Conservation (phyloP, 2,797 vertebrate species). For the Botia kubotai region DNA sequence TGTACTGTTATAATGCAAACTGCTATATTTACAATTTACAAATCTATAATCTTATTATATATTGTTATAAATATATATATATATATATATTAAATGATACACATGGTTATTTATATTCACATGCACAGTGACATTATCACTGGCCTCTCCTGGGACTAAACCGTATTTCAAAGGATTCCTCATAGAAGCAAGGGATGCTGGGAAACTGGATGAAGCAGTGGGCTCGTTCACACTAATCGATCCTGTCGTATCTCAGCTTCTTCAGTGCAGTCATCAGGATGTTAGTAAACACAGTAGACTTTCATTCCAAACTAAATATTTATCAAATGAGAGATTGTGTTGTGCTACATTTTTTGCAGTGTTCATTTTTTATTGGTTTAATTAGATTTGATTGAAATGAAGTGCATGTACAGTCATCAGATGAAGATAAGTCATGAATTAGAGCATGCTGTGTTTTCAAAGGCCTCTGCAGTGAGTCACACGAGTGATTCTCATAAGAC, state of each 20-base stretch:
- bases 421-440: too few relatives aligned
- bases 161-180: slow-evolving; percentile 83
- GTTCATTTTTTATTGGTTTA: not conserved
- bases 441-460: slow-evolving; percentile 55
- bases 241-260: slow-evolving; percentile 76
- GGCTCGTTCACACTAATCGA: slow-evolving; percentile 79
- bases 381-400: not conserved
- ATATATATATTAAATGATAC: too few relatives aligned
- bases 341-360: not conserved
- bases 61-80: too few relatives aligned
- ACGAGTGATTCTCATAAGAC: slow-evolving; percentile 77
- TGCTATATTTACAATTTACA: too few relatives aligned
- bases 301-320: not conserved
- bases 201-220: slow-evolving; percentile 65
- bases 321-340: not conserved
- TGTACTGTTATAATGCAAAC: too few relatives aligned
- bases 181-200: slow-evolving; percentile 80
- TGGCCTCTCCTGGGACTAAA: slow-evolving; percentile 41
- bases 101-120: not conserved
- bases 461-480: slow-evolving; percentile 89
- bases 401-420: too few relatives aligned
- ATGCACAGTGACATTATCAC: slow-evolving; percentile 78
- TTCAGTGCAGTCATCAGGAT: slow-evolving; percentile 76
- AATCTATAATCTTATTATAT: too few relatives aligned
- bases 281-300: slow-evolving; percentile 63